Base-by-base conservation (phyloP, 2,888 invertebrate species). In the Cabera pusaria region DNA sequence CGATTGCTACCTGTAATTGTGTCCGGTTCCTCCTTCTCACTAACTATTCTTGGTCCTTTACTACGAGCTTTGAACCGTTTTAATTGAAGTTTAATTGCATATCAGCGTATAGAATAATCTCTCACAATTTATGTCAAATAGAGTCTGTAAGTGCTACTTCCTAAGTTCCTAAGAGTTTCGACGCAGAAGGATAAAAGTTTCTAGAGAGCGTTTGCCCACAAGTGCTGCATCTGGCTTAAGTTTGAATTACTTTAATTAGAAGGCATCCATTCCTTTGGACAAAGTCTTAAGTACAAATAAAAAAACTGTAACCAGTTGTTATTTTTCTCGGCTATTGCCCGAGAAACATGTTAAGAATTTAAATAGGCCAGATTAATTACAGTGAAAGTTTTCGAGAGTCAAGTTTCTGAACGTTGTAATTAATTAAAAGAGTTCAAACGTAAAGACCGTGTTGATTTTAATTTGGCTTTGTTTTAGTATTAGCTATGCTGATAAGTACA, bases 1-100 rank as follows among this genome's bases (percentile, higher is more conserved):
- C 70, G 72, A 79, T 80, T 73, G 75, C 66, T 62, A 75, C 57
- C 82, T 83, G 76, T 87, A 87, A 87, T 87, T 86, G 81, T 76
- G 72, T 87, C 86, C 85, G 85, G 72, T 61, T 57, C 59, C 60
- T 59, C 54, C 47, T 38, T 44, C 35, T 45, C 51, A 55, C 60
- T 63, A 59, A 65, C 64, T 63, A 64, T 67, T 48, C 28, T 37
- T 31, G 45, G 55, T 14, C 3, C 14, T 3, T 54, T 52, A 54
- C 54, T 50, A 52, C 50, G 27, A 47, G 29, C 28, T 52, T 52
- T 49, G 56, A 60, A 19, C 2, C 14, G 11, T 6, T 37, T 29
- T 16, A 57, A 56, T 56, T 57, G 49, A 45, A 28, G 40, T 50
- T 43, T 44, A 49, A 51, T 50, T 47, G 31, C 4, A 14, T 0